Evolutionary conservation across 2,888 invertebrate species (phyloP).

Genomic region (Lysandra bellargus): DNA sequence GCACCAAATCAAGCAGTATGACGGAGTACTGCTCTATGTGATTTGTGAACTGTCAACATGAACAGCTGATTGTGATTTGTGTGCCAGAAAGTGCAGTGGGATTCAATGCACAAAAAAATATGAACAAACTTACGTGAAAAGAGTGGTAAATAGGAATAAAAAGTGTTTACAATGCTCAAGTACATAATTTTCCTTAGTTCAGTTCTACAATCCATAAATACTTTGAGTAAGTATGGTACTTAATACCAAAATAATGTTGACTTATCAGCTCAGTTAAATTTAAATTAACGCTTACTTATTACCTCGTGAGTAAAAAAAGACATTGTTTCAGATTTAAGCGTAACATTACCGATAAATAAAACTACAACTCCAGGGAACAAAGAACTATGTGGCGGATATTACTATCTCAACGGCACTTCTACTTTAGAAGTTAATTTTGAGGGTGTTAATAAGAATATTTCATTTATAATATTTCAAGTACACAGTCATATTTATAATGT

Average conservation of each 20-base stretch:
- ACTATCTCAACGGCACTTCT: slow-evolving; percentile 51
- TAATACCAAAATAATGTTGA: background rate
- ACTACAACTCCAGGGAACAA: slow-evolving; percentile 50
- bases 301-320: background rate
- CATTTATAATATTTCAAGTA: slow-evolving; percentile 83
- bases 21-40: slow-evolving; percentile 8
- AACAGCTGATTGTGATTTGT: slow-evolving; percentile 49
- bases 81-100: slow-evolving; percentile 4
- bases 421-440: slow-evolving; percentile 61
- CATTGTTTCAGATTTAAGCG: slow-evolving; percentile 56
- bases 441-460: slow-evolving; percentile 65
- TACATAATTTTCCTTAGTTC: background rate
- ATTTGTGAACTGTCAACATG: slow-evolving; percentile 43
- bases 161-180: slow-evolving; percentile 5
- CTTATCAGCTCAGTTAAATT: background rate
- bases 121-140: background rate
- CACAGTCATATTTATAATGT: slow-evolving; percentile 82
- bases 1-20: background rate
- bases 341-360: slow-evolving; percentile 59
- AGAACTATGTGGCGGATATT: slow-evolving; percentile 57
- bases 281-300: background rate
- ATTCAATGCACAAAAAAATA: background rate
- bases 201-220: background rate
- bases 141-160: background rate
- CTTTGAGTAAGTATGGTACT: slow-evolving; percentile 13